Conservation (phyloP, 2,797 vertebrate genomes). For the Euphonia xanthogaster region DNA sequence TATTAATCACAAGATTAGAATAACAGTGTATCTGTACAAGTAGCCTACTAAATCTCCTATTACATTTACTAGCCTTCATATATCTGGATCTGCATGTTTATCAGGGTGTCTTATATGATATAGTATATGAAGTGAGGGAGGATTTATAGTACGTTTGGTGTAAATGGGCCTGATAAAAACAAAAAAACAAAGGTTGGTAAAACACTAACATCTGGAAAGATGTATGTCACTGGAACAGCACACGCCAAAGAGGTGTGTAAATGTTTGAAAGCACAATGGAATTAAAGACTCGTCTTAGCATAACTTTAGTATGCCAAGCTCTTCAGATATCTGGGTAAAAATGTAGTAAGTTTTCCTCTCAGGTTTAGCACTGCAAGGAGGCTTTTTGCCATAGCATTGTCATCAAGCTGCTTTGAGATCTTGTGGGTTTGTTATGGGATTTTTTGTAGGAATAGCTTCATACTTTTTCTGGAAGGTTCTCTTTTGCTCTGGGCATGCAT, state of each 20-base stretch:
- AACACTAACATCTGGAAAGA: conserved; percentile 76
- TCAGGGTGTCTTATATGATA: conserved; percentile 42
- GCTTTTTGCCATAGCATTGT: neutral
- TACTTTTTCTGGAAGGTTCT: neutral
- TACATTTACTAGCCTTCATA: conserved; percentile 65
- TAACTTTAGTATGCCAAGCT: neutral
- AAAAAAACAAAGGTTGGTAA: conserved; percentile 45
- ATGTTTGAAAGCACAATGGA: neutral
- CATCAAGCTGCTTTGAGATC: neutral
- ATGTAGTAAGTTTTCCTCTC: neutral
- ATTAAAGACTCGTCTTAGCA: neutral
- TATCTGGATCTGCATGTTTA: conserved; percentile 57
- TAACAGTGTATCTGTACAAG: conserved; percentile 65
- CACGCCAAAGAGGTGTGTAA: neutral
- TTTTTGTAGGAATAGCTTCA: neutral
- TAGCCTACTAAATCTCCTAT: conserved; percentile 62
- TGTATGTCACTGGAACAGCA: conserved; percentile 62
- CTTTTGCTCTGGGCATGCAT: accelerated
- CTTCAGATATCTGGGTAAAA: neutral
- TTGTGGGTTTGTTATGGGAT: neutral
- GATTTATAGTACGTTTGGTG: conserved; percentile 68
- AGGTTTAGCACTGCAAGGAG: neutral
- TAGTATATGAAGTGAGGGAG: conserved; percentile 51
- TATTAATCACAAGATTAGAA: conserved; percentile 74
- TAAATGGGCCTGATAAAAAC: conserved; percentile 69